phyloP scores from a whole-genome alignment of 2,888 invertebrate genomes.

The Aphidoletes aphidimyza region DNA sequence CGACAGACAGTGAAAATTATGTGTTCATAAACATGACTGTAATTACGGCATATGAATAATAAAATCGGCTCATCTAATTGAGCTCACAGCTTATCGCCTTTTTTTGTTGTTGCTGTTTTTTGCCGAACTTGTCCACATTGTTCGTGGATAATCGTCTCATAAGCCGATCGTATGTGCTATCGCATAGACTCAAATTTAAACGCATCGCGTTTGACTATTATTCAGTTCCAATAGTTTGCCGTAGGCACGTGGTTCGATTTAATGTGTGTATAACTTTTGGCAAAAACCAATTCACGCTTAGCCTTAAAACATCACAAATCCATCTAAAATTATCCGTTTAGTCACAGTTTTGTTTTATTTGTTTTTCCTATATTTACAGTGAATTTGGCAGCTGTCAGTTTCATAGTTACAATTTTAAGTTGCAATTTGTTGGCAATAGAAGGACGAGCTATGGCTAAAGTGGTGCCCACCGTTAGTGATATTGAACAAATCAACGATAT shows the following conservation, averaged over 20 bases:
- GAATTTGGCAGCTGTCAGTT: slow-evolving; percentile 39
- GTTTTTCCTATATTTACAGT: background rate
- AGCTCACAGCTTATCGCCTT: slow-evolving; percentile 4
- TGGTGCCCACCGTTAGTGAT: background rate
- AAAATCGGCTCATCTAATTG: background rate
- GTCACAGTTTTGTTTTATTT: background rate
- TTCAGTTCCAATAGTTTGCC: background rate
- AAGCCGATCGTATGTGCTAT: background rate
- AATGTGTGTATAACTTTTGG: background rate
- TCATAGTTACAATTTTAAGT: background rate
- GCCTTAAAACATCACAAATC: background rate
- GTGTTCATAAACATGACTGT: background rate
- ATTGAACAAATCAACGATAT: background rate
- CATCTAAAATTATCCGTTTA: background rate
- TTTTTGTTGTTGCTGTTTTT: background rate
- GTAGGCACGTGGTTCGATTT: background rate
- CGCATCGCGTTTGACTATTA: background rate
- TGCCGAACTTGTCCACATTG: too few species aligned
- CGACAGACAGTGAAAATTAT: background rate
- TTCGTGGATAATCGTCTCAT: too few species aligned
- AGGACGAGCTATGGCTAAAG: background rate
- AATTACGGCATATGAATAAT: background rate
- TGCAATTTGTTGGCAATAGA: slow-evolving; percentile 17
- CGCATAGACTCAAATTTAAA: too few species aligned
- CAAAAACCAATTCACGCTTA: background rate